Evolutionary conservation across 2,113 vertebrate genomes (phyloP).

Genomic region (Pedetes capensis): DNA sequence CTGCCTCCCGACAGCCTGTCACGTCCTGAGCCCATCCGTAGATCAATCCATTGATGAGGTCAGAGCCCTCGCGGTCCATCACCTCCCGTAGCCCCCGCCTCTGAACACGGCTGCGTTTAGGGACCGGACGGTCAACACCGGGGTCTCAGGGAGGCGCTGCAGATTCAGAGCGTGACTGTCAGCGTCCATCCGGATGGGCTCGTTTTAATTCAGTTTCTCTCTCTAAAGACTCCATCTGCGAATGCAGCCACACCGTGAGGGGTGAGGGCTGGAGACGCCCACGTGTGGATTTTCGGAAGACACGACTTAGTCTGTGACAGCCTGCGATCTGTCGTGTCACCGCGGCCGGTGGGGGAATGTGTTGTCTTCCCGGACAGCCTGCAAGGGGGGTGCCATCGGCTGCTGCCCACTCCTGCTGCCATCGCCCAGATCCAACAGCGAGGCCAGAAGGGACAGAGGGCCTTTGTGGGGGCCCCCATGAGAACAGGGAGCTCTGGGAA

Average conservation of each 20-base stretch:
- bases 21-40: background rate
- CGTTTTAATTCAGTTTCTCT: background rate
- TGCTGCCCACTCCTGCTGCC: background rate
- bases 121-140: background rate
- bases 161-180: background rate
- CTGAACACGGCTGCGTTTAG: background rate
- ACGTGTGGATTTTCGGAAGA: rapidly evolving
- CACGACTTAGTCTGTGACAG: background rate
- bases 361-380: background rate
- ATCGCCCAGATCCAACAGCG: background rate
- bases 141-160: background rate
- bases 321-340: background rate
- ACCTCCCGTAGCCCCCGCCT: no score
- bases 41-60: background rate
- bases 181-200: background rate
- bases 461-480: background rate
- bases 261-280: background rate
- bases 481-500: background rate
- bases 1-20: background rate
- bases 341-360: background rate
- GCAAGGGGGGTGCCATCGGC: background rate
- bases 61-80: background rate
- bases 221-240: background rate
- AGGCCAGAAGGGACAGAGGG: background rate
- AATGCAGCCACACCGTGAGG: no score